Evolutionary conservation across 2,888 invertebrate species (phyloP).

Genomic region (Ditula angustiorana): DNA sequence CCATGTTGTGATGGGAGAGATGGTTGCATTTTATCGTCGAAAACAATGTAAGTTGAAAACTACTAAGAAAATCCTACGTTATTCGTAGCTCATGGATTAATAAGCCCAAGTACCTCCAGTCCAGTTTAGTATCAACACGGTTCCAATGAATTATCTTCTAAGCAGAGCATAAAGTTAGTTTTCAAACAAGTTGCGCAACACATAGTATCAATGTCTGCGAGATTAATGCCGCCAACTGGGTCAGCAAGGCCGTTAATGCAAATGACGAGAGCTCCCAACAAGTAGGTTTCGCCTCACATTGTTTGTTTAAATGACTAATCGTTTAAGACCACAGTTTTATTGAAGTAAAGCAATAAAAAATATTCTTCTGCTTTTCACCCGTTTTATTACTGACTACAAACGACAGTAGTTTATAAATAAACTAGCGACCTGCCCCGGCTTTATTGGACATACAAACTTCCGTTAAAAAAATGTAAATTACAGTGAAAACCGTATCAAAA

Average conservation of each 20-base stretch:
- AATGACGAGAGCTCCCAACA: constrained; percentile 40
- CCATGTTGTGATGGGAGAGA: no score
- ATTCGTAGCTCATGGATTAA: neutral
- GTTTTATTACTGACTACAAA: no score
- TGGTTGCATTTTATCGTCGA: no score
- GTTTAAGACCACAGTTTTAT: neutral
- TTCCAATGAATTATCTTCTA: constrained; percentile 30
- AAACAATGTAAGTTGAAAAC: neutral
- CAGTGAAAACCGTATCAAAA: no score
- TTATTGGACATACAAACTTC: no score
- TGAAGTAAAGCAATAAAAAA: neutral
- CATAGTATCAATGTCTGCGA: constrained; percentile 21
- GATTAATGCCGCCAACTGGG: constrained; percentile 45
- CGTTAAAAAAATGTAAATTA: no score
- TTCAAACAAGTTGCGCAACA: constrained; percentile 25
- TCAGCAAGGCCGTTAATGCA: constrained; percentile 53
- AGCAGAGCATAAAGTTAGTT: constrained; percentile 27
- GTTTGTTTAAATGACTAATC: neutral
- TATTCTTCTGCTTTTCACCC: no score
- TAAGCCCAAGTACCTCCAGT: neutral
- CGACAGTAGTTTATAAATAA: neutral
- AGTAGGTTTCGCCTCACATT: neutral
- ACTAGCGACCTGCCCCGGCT: no score
- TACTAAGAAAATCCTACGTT: neutral
- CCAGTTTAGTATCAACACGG: constrained; percentile 7